Conservation (phyloP, 35 echinoderm and acorn worm genomes). For the Lytechinus pictus region DNA sequence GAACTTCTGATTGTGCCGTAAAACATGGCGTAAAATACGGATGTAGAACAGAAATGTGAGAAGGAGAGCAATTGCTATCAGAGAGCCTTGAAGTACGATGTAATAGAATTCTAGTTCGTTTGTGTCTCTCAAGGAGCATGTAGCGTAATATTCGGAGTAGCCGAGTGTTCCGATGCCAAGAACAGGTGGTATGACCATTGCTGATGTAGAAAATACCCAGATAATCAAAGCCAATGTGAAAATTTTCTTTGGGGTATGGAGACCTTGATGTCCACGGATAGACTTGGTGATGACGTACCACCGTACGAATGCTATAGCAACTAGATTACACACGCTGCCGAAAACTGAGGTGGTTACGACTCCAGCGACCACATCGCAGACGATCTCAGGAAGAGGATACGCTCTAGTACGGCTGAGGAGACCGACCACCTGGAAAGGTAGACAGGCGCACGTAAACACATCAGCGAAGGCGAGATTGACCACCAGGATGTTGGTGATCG, state of each 20-base stretch:
- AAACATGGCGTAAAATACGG: slow-evolving; percentile 30
- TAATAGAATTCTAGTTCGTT: background rate
- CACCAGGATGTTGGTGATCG: slow-evolving; percentile 87
- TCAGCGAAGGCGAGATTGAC: slow-evolving; percentile 89
- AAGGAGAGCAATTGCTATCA: slow-evolving; percentile 36
- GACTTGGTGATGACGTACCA: slow-evolving; percentile 76
- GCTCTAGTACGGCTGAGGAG: slow-evolving; percentile 53
- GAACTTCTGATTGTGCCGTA: too few relatives aligned
- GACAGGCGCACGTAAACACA: slow-evolving; percentile 64
- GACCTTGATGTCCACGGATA: slow-evolving; percentile 50
- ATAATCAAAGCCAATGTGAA: slow-evolving; percentile 52
- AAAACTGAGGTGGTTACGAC: slow-evolving; percentile 64
- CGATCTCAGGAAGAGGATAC: slow-evolving; percentile 61
- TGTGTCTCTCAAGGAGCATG: slow-evolving; percentile 43
- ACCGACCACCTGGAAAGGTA: slow-evolving; percentile 76
- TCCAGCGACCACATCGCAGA: slow-evolving; percentile 63
- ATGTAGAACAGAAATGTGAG: slow-evolving; percentile 23
- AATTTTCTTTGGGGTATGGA: slow-evolving; percentile 62
- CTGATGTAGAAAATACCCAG: slow-evolving; percentile 69
- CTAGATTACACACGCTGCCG: slow-evolving; percentile 69
- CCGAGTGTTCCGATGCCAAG: slow-evolving; percentile 86
- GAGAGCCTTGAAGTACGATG: slow-evolving; percentile 15
- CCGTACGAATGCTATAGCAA: slow-evolving; percentile 74
- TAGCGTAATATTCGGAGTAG: slow-evolving; percentile 73
- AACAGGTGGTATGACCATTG: slow-evolving; percentile 55